A percentile compares a stretch with the other conserved stretches of the same genome.
phyloP scores from a whole-genome alignment of 1,140 invertebrate species.

The Phymorhynchus buccinoides region DNA sequence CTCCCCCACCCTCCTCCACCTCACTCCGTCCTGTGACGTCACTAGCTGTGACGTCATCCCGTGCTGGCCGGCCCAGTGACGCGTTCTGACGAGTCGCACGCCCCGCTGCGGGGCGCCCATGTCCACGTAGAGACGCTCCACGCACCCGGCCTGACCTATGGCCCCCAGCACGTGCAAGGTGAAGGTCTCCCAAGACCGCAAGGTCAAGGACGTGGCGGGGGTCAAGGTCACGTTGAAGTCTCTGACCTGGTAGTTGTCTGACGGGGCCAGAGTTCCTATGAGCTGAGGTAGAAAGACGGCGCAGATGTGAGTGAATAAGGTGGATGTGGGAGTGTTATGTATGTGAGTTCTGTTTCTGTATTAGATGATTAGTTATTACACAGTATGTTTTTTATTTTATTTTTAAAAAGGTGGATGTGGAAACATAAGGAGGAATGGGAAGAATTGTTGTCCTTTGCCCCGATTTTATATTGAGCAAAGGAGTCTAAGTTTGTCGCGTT shows the following conservation, averaged over 20 bases:
- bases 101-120: slow-evolving; percentile 34
- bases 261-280: slow-evolving; percentile 34
- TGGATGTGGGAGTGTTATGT: no score
- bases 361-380: no score
- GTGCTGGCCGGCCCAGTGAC: slow-evolving; percentile 56
- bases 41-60: slow-evolving; percentile 39
- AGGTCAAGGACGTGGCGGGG: slow-evolving; percentile 33
- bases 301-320: no score
- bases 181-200: slow-evolving; percentile 46
- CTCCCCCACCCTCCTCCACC: slow-evolving; percentile 36
- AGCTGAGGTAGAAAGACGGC: no score
- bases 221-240: slow-evolving; percentile 39
- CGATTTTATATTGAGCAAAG: no score
- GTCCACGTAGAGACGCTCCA: slow-evolving; percentile 50
- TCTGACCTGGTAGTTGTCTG: slow-evolving; percentile 51
- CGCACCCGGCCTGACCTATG: slow-evolving; percentile 47
- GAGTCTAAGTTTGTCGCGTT: no score
- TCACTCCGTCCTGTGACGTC: slow-evolving; percentile 45
- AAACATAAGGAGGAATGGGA: no score
- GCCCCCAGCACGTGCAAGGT: slow-evolving; percentile 51
- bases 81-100: slow-evolving; percentile 50
- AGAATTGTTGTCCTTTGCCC: no score
- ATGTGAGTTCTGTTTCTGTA: no score
- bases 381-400: no score
- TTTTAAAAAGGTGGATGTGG: no score